phyloP scores from a whole-genome alignment of 1,140 invertebrate genomes.

The Anthonomus grandis region DNA sequence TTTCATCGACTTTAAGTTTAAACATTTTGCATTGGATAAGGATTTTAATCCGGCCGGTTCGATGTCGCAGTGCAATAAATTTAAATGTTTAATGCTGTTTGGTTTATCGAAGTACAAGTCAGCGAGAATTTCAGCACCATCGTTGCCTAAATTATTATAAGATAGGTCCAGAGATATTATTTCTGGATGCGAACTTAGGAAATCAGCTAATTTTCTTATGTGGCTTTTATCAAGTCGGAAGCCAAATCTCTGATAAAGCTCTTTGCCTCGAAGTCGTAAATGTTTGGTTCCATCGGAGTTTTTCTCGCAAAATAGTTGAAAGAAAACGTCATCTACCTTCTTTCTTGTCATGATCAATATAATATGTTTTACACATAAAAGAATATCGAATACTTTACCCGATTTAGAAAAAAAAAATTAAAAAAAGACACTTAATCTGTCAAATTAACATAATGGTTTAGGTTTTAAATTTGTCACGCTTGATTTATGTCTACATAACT shows the following conservation, averaged over 20 bases:
- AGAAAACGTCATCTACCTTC: constrained; percentile 39
- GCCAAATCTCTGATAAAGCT: constrained; percentile 41
- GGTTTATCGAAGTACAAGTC: constrained; percentile 29
- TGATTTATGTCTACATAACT: too few species aligned
- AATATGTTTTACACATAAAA: too few species aligned
- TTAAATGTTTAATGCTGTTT: constrained; percentile 51
- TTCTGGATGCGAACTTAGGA: constrained; percentile 48
- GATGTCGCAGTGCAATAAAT: constrained; percentile 55
- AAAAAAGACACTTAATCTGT: too few species aligned
- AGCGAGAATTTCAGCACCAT: constrained; percentile 52
- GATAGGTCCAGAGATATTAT: constrained; percentile 53
- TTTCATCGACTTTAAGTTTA: constrained; percentile 55
- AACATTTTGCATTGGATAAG: constrained; percentile 16
- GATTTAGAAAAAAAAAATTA: too few species aligned
- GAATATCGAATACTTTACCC: too few species aligned
- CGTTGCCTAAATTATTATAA: constrained; percentile 56
- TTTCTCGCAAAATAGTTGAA: constrained; percentile 46
- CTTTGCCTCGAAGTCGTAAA: constrained; percentile 44
- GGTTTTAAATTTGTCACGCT: too few species aligned
- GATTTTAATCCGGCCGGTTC: constrained; percentile 41
- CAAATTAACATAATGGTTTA: too few species aligned
- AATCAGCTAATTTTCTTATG: too few species aligned
- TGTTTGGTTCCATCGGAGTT: constrained; percentile 45
- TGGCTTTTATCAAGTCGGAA: constrained; percentile 49
- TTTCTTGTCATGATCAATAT: constrained; percentile 15